Evolutionary conservation across 2,888 invertebrate genomes (phyloP).

Genomic region (Dolomedes plantarius): DNA sequence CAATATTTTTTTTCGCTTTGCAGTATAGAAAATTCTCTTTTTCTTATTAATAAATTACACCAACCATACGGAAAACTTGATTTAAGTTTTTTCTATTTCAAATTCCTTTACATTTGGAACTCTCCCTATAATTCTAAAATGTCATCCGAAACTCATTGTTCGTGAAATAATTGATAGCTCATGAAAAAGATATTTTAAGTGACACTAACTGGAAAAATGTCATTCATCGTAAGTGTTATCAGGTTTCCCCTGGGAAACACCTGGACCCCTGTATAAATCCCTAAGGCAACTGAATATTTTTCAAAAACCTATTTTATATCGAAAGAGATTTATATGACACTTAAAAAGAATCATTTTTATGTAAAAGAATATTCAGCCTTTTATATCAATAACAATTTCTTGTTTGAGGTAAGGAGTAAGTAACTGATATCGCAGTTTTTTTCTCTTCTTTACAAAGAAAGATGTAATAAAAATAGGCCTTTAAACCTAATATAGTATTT

Average conservation of each 20-base stretch:
- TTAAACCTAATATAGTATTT: too few species aligned
- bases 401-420: neutral
- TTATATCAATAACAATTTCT: neutral
- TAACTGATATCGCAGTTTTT: too few species aligned
- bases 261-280: slow-evolving; percentile 1
- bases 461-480: too few species aligned
- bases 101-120: too few species aligned
- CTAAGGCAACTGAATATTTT: slow-evolving; percentile 7
- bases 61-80: too few species aligned
- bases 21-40: too few species aligned
- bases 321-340: neutral
- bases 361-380: neutral
- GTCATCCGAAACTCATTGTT: neutral
- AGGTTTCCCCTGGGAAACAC: neutral
- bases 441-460: too few species aligned
- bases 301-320: slow-evolving; percentile 2
- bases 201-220: slow-evolving; percentile 16
- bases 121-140: too few species aligned
- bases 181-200: slow-evolving; percentile 5
- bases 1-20: too few species aligned
- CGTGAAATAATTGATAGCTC: neutral
- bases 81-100: too few species aligned
- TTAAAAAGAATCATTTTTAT: neutral
- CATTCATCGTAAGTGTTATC: slow-evolving; percentile 13
- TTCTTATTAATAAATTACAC: too few species aligned